Conservation (phyloP, 2,113 vertebrate genomes). For the Porphyrio hochstetteri region DNA sequence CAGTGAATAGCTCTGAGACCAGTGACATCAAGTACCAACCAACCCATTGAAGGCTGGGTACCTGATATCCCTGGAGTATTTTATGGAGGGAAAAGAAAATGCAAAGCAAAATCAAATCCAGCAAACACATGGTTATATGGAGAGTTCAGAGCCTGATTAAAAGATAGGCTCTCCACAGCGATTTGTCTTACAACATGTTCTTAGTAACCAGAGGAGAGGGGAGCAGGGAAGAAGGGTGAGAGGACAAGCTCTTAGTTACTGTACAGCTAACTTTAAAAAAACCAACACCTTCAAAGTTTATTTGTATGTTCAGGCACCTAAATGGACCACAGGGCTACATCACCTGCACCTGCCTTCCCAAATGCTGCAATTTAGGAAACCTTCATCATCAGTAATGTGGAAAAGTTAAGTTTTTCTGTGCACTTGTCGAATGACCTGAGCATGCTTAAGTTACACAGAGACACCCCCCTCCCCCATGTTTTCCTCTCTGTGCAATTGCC, state of each 20-base stretch:
- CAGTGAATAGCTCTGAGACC: conserved; percentile 72
- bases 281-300: not conserved
- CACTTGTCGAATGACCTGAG: not conserved
- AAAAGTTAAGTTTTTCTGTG: not conserved
- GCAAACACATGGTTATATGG: conserved; percentile 53
- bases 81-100: conserved; percentile 51
- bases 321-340: not conserved
- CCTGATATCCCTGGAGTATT: conserved; percentile 76
- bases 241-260: conserved; percentile 10
- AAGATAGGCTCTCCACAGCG: conserved; percentile 45
- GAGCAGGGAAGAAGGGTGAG: not conserved
- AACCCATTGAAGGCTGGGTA: conserved; percentile 69
- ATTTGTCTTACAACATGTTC: conserved; percentile 18
- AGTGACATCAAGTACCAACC: conserved; percentile 74
- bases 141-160: conserved; percentile 53
- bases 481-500: not conserved
- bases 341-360: not conserved
- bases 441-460: not conserved
- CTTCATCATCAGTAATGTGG: not conserved
- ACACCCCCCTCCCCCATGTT: not conserved
- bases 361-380: not conserved
- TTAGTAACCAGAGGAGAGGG: not conserved
- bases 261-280: not conserved
- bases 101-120: conserved; percentile 35
- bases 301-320: not conserved